These are phyloP conservation scores for Rhorus exstirpatorius DNA, from an alignment of 2,888 invertebrate species.

Conservation along the genomic window DNA sequence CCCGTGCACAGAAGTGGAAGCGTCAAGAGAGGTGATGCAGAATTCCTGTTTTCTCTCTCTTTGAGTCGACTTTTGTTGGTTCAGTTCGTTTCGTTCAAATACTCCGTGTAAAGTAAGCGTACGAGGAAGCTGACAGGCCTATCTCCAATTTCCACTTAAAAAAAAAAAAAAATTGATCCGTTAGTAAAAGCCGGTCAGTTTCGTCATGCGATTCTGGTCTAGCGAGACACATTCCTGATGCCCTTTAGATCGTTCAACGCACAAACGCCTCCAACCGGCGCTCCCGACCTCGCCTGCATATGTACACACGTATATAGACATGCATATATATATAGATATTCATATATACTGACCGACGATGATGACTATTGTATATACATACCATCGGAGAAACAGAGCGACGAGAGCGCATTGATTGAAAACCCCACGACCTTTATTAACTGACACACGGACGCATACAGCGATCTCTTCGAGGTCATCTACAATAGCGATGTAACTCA, in stretches of 20 bases:
- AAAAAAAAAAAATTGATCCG: background rate
- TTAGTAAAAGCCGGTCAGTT: constrained; percentile 7
- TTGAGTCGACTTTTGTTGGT: constrained; percentile 28
- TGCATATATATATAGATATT: background rate
- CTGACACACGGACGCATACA: background rate
- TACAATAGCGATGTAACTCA: constrained; percentile 3
- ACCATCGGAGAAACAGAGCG: constrained; percentile 4
- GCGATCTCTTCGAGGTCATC: constrained; percentile 14
- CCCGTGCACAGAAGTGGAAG: background rate
- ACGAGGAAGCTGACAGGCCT: constrained; percentile 9
- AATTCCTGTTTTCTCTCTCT: constrained; percentile 2
- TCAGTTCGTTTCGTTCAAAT: constrained; percentile 16
- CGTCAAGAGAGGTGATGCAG: constrained; percentile 20
- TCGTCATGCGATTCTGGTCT: background rate
- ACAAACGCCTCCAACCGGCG: constrained; percentile 17
- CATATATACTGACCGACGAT: constrained; percentile 2
- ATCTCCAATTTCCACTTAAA: constrained; percentile 13
- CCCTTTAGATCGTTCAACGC: constrained; percentile 23
- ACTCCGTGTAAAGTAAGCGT: constrained; percentile 2
- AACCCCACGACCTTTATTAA: constrained; percentile 49
- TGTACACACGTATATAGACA: background rate
- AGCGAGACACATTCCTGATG: constrained; percentile 16
- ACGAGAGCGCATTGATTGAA: constrained; percentile 46
- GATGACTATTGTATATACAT: constrained; percentile 1
- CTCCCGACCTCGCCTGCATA: constrained; percentile 12